These are phyloP conservation scores for Mesoclemmys tuberculata DNA, from an alignment of 2,113 vertebrate genomes.

Conservation along the genomic window DNA sequence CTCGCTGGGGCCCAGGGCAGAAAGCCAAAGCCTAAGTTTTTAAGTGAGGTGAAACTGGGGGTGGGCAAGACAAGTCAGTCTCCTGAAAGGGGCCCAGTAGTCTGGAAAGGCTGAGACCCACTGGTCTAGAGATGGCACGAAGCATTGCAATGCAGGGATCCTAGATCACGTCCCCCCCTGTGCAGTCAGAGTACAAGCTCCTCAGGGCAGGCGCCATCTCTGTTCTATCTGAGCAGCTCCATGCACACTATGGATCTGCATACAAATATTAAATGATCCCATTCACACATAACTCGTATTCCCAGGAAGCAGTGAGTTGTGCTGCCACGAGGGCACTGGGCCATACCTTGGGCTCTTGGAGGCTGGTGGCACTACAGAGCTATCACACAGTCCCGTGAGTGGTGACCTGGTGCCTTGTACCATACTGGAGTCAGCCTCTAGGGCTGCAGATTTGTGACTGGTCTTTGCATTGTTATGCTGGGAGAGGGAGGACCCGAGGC, in stretches of 20 bases:
- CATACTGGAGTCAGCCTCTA: not conserved
- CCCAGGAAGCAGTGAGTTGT: not conserved
- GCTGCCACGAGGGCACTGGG: not conserved
- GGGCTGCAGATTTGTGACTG: not conserved
- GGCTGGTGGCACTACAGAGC: not conserved
- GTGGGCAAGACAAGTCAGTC: too few relatives aligned
- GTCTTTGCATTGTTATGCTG: not conserved
- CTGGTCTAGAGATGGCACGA: not conserved
- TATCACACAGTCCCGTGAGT: not conserved
- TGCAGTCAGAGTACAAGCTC: not conserved
- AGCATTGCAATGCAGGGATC: not conserved
- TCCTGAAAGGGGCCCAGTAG: too few relatives aligned
- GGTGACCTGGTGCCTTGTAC: not conserved
- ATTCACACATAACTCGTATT: too few relatives aligned
- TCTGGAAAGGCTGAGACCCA: not conserved
- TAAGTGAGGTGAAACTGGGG: too few relatives aligned
- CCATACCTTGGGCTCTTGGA: not conserved
- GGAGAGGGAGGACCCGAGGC: not conserved
- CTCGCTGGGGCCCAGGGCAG: too few relatives aligned
- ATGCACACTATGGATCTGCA: too few relatives aligned
- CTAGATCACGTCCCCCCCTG: not conserved
- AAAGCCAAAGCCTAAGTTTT: too few relatives aligned
- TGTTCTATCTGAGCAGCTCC: too few relatives aligned
- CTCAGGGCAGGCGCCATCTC: not conserved
- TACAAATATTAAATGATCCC: too few relatives aligned